Evolutionary conservation across 1,140 invertebrate genomes (phyloP).

Genomic region (Drosophila baimaii): DNA sequence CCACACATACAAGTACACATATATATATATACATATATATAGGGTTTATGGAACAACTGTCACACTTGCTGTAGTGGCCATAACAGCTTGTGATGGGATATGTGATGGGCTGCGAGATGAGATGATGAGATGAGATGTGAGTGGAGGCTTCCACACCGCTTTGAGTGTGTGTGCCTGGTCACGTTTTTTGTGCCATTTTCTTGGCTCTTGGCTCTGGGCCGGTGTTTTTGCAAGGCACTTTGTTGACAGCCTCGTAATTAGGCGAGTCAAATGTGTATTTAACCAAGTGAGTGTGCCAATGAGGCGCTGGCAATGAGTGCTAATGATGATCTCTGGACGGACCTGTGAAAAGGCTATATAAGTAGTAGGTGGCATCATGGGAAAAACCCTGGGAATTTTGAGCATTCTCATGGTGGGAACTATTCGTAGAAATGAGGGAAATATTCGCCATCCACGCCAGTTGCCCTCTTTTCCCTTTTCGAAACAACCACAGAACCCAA

Average conservation of each 20-base stretch:
- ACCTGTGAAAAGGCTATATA: conserved; percentile 8
- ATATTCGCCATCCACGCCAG: background rate
- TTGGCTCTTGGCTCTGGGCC: conserved; percentile 12
- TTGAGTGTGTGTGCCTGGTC: conserved; percentile 55
- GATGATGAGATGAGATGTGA: conserved; percentile 47
- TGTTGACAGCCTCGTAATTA: conserved; percentile 72
- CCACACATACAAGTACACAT: background rate
- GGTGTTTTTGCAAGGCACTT: conserved; percentile 41
- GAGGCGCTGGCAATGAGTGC: conserved; percentile 21
- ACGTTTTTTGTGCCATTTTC: conserved; percentile 61
- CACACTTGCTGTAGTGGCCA: conserved; percentile 49
- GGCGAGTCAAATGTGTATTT: conserved; percentile 67
- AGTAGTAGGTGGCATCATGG: background rate
- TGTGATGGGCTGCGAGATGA: conserved; percentile 32
- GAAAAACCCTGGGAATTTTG: conserved; percentile 3
- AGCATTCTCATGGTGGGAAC: background rate
- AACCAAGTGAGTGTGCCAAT: conserved; percentile 42
- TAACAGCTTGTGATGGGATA: conserved; percentile 36
- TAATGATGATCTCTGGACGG: conserved; percentile 17
- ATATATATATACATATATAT: background rate
- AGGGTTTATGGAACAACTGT: conserved; percentile 29
- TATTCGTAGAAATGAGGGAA: conserved; percentile 1
- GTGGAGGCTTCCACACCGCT: conserved; percentile 25
- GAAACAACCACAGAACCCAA: conserved; percentile 38
- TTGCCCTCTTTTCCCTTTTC: too few relatives aligned